phyloP scores from a whole-genome alignment of 92 coral and sea anemone species.

The Isaurus tuberculatus region DNA sequence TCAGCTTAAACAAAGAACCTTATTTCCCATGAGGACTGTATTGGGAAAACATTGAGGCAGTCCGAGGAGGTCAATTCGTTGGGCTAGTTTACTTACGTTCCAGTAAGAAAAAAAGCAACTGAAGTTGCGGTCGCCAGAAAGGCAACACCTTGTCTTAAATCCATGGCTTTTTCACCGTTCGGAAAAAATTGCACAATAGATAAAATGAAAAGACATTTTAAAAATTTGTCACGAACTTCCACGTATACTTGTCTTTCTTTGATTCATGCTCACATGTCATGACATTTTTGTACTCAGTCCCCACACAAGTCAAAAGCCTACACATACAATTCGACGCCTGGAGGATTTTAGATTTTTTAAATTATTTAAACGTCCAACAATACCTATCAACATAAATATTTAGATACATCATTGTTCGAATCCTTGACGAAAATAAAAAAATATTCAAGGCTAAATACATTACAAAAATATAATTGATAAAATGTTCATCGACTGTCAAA shows the following conservation, averaged over 20 bases:
- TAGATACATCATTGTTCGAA: not conserved
- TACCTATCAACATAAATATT: not conserved
- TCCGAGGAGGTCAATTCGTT: too few species aligned
- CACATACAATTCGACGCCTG: not conserved
- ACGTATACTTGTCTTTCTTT: not conserved
- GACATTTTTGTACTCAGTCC: not conserved
- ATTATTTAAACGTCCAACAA: not conserved
- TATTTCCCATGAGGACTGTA: too few species aligned
- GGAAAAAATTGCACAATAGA: not conserved
- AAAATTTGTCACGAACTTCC: not conserved
- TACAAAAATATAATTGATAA: too few species aligned
- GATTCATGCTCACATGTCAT: not conserved
- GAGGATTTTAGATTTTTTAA: not conserved
- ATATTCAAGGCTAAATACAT: not conserved
- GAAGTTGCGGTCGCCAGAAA: conserved; percentile 78
- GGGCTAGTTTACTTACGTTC: conserved; percentile 82
- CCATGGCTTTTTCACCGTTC: conserved; percentile 47
- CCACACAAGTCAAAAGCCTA: not conserved
- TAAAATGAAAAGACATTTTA: not conserved
- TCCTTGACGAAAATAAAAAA: not conserved
- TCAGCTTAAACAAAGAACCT: too few species aligned
- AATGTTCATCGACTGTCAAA: too few species aligned
- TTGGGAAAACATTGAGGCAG: too few species aligned
- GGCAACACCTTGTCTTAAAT: conserved; percentile 63
- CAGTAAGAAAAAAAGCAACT: conserved; percentile 78